These are phyloP conservation scores for Mythimna lalbum DNA, from an alignment of 2,888 invertebrate species.

Conservation along the genomic window DNA sequence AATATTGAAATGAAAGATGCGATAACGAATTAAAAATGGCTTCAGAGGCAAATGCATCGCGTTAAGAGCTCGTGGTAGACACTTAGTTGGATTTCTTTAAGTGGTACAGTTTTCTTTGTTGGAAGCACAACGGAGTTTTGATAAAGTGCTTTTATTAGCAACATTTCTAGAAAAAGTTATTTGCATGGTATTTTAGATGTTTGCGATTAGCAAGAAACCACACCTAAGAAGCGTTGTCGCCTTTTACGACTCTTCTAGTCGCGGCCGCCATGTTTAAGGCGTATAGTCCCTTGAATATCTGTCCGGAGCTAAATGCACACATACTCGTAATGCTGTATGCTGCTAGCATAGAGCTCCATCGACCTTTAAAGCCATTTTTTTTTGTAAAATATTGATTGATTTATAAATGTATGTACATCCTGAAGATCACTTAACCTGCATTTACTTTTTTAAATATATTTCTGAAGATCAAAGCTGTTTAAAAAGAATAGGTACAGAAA, in stretches of 20 bases:
- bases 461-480: no score
- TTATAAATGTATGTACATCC: no score
- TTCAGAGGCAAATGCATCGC: background rate
- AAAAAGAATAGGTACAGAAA: no score
- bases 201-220: conserved; percentile 37
- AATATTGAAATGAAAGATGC: conserved; percentile 15
- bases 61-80: no score
- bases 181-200: conserved; percentile 31
- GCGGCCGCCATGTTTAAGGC: background rate
- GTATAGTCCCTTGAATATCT: no score
- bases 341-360: no score
- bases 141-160: conserved; percentile 4
- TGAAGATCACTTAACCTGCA: no score
- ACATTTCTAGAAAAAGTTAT: conserved; percentile 25
- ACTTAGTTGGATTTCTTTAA: background rate
- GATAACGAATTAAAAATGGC: conserved; percentile 4
- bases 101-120: background rate
- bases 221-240: conserved; percentile 21
- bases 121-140: background rate
- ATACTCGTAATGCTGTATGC: no score
- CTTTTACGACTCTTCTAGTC: conserved; percentile 33
- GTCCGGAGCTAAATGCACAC: no score
- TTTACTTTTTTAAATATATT: no score
- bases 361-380: background rate
- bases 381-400: no score